Evolutionary conservation across 2,797 vertebrate genomes (phyloP).

Genomic region (Erethizon dorsatum): DNA sequence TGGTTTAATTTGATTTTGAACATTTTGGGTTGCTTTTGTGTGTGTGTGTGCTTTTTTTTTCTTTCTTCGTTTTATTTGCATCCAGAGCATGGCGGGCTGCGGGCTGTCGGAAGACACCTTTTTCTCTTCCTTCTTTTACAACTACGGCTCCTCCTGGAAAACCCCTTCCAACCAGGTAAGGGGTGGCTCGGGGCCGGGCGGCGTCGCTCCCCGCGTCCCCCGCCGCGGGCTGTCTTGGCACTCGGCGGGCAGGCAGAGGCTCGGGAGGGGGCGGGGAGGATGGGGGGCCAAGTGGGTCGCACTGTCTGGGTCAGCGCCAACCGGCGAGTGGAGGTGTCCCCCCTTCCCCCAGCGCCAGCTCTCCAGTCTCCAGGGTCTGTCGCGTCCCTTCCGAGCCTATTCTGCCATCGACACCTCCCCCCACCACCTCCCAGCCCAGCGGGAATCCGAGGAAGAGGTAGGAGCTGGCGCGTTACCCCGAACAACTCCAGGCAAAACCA

Average conservation of each 20-base stretch:
- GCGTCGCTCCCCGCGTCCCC: conserved; percentile 79
- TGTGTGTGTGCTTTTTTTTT: conserved; percentile 66
- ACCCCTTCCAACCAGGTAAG: conserved; percentile 96
- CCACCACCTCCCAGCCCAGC: conserved; percentile 69
- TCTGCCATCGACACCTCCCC: conserved; percentile 58
- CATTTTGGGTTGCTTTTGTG: conserved; percentile 82
- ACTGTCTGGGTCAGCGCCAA: conserved; percentile 84
- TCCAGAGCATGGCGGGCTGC: conserved; percentile 94
- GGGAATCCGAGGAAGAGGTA: conserved; percentile 81
- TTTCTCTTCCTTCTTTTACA: conserved; percentile 94
- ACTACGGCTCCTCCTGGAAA: conserved; percentile 97
- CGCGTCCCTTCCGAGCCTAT: conserved; percentile 64
- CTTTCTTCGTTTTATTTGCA: conserved; percentile 85
- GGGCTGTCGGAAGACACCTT: conserved; percentile 95
- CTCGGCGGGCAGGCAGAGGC: conserved; percentile 79
- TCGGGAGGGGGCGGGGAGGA: conserved; percentile 69
- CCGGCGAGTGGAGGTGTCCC: conserved; percentile 50
- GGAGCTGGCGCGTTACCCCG: conserved; percentile 76
- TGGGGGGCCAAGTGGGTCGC: conserved; percentile 85
- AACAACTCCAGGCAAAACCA: conserved; percentile 82
- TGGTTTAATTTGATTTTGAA: conserved; percentile 83
- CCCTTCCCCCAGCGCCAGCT: conserved; percentile 54
- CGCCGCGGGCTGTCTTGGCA: conserved; percentile 78
- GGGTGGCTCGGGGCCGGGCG: conserved; percentile 77
- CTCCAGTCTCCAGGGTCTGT: conserved; percentile 67